These are phyloP conservation scores for Eilema sororculum DNA, from an alignment of 2,888 invertebrate genomes.

Conservation along the genomic window DNA sequence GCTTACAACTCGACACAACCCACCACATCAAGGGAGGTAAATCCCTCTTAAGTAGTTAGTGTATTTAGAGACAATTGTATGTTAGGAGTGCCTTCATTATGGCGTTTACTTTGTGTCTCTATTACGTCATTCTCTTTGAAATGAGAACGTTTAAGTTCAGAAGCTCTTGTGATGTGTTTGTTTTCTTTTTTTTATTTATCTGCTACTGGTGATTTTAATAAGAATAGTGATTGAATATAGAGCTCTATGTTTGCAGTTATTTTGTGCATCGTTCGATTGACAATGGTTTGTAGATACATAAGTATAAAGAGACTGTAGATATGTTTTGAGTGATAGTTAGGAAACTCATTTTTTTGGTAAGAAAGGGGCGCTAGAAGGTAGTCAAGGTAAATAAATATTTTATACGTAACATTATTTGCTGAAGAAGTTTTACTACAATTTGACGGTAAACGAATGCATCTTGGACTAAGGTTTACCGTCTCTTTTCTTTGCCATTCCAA, in stretches of 20 bases:
- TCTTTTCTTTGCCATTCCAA: too few species aligned
- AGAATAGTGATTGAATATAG: background rate
- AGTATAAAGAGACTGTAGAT: conserved; percentile 24
- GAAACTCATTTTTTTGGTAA: background rate
- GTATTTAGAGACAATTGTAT: conserved; percentile 25
- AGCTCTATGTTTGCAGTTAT: background rate
- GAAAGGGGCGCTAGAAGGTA: too few species aligned
- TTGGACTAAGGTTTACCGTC: too few species aligned
- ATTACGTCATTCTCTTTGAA: conserved; percentile 20
- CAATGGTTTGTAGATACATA: conserved; percentile 25
- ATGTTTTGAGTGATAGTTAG: conserved; percentile 22
- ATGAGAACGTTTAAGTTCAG: conserved; percentile 10
- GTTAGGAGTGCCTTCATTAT: conserved; percentile 11
- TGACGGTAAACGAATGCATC: too few species aligned
- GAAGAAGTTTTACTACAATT: too few species aligned
- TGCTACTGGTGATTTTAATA: background rate
- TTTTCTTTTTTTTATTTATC: background rate
- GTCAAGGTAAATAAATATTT: too few species aligned
- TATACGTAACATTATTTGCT: too few species aligned
- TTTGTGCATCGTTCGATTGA: conserved; percentile 28
- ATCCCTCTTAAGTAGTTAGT: conserved; percentile 25
- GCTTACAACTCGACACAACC: conserved; percentile 15
- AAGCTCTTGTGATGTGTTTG: background rate
- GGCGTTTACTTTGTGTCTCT: conserved; percentile 17
- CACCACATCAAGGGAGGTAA: conserved; percentile 32